Conservation (phyloP, 2,888 invertebrate species). For the Leistus spinibarbis region DNA sequence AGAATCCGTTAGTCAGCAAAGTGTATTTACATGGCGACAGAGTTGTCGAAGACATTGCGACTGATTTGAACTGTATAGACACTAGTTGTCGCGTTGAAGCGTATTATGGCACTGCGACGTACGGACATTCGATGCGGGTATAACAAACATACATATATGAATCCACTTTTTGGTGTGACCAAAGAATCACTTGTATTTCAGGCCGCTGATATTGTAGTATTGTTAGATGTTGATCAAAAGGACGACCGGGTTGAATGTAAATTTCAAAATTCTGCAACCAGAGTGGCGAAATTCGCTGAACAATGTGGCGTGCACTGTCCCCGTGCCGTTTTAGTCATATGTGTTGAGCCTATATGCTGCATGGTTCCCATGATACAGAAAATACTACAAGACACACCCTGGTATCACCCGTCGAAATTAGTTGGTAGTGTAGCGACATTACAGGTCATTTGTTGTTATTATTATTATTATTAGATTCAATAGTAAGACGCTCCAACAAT, state of each 20-base stretch:
- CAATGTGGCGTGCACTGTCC: slow-evolving; percentile 62
- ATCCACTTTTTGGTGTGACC: not conserved
- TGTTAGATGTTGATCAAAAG: slow-evolving; percentile 47
- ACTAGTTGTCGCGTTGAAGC: slow-evolving; percentile 45
- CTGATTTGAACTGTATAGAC: slow-evolving; percentile 52
- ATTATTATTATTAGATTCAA: too few relatives aligned
- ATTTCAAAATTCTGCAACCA: slow-evolving; percentile 47
- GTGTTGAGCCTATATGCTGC: slow-evolving; percentile 62
- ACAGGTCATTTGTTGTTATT: too few relatives aligned
- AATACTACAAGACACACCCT: slow-evolving; percentile 55
- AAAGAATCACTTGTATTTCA: slow-evolving; percentile 38
- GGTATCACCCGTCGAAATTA: slow-evolving; percentile 55
- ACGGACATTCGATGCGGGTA: slow-evolving; percentile 17
- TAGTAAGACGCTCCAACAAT: too few relatives aligned
- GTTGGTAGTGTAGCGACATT: slow-evolving; percentile 52
- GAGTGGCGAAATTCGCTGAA: slow-evolving; percentile 54
- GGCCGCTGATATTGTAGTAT: slow-evolving; percentile 53
- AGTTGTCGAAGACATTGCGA: slow-evolving; percentile 47
- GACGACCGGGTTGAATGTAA: slow-evolving; percentile 39
- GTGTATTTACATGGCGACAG: slow-evolving; percentile 51
- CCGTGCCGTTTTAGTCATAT: slow-evolving; percentile 61
- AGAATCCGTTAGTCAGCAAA: slow-evolving; percentile 57
- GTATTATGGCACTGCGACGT: slow-evolving; percentile 3
- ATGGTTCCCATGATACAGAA: slow-evolving; percentile 62
- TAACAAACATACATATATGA: not conserved